Conservation (phyloP, 2,888 invertebrate genomes). For the Abrostola triplasia region DNA sequence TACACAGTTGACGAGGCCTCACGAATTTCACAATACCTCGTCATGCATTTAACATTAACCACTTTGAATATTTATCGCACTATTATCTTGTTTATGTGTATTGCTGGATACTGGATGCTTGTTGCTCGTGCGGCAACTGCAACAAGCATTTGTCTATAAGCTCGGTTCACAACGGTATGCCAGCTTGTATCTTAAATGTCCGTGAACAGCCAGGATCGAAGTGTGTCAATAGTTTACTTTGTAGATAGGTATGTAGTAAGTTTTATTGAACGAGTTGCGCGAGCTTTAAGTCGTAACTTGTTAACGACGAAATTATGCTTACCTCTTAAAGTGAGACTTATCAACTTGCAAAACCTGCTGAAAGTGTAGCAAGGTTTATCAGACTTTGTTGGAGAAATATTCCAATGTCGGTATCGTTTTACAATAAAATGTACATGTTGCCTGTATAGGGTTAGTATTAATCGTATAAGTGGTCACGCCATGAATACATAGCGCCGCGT, state of each 20-base stretch:
- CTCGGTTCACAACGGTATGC: conserved; percentile 2
- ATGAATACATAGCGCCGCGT: too few species aligned
- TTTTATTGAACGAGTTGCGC: conserved; percentile 34
- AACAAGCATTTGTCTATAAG: conserved; percentile 6
- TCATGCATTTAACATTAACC: conserved; percentile 30
- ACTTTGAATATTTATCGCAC: conserved; percentile 7
- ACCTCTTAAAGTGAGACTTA: conserved; percentile 9
- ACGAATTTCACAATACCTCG: conserved; percentile 21
- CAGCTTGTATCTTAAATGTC: conserved; percentile 1
- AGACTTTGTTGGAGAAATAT: too few species aligned
- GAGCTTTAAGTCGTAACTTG: conserved; percentile 33
- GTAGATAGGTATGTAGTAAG: conserved; percentile 6
- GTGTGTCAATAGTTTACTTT: conserved; percentile 36
- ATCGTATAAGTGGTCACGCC: too few species aligned
- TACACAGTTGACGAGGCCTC: conserved; percentile 4
- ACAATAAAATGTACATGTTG: too few species aligned
- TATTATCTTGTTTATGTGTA: conserved; percentile 12
- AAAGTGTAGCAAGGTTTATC: too few species aligned
- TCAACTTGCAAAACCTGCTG: too few species aligned
- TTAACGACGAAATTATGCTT: conserved; percentile 19
- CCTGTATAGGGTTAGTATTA: too few species aligned
- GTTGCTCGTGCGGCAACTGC: conserved; percentile 2
- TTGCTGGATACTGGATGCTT: not conserved
- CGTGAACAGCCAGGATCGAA: conserved; percentile 12
- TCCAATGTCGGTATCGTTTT: too few species aligned